Base-by-base conservation (phyloP, 2,888 invertebrate species). In the Laothoe populi region DNA sequence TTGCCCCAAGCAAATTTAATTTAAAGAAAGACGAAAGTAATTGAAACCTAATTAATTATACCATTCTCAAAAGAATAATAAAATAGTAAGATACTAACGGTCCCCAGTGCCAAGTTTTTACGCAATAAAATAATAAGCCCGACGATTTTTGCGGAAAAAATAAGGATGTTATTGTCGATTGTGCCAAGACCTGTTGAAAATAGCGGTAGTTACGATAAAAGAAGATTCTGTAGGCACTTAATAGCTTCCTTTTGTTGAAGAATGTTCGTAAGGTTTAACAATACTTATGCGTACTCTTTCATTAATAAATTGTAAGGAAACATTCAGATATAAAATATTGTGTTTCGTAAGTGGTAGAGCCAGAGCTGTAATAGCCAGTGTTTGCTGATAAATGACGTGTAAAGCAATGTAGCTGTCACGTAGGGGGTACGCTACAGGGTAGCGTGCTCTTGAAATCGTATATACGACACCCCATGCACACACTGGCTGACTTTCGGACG, bases 141-240 rank as follows among this genome's bases (percentile, higher is more conserved):
- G 19, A 19, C 44, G 16, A 44, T 53, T 53, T 53, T 19, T 53
- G 19, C 35, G 53, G 53, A 35, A 53, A 53, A 53, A 53, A 53
- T 53, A 35, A 35, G 53, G 35, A 19, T 53, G 53, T 53, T 53
- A 53, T 53, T 53, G 53, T 53, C 31, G 35, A 35, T 35, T 53
- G 53, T 53, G 31, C 31, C 31, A 19, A 53, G 19, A 53, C 53
- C 53, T 53, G 53, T 53, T 53, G 53, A 35, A 35, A 53, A 53
- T 26, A 48, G 26, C 24, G n/a, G 31, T 53, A 31, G 49, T 53
- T 53, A 31, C 31, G 13, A 24, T 26, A 48, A 24, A 35, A 35
- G 11, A 31, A 11, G 31, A 11, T 19, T 49, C 26, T 35, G 53
- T 19, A 35, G 35, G 53, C 53, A 53, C 53, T 53, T 53, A 53